Evolutionary conservation across 2,797 vertebrate genomes (phyloP).

Genomic region (Mormyrops attenuatus): DNA sequence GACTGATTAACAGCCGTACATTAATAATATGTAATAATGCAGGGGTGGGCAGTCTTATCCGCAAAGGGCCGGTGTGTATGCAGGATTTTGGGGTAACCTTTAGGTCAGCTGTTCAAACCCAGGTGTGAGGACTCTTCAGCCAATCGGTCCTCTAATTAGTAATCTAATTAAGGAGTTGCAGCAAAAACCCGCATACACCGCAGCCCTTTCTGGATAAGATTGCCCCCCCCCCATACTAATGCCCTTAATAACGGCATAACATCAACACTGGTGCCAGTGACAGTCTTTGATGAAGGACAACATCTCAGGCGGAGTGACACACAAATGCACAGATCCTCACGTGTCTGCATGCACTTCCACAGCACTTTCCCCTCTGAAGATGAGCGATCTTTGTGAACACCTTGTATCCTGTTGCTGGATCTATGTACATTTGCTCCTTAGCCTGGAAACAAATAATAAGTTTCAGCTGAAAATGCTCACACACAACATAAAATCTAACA

Average conservation of each 20-base stretch:
- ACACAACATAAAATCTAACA: constrained; percentile 2
- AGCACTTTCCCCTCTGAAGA: constrained; percentile 68
- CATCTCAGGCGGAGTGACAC: background rate
- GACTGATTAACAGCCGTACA: background rate
- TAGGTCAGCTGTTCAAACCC: too few species aligned
- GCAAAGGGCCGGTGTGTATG: too few species aligned
- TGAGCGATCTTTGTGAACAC: constrained; percentile 69
- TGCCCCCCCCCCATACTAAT: background rate
- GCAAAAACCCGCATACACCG: too few species aligned
- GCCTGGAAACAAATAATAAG: constrained; percentile 52
- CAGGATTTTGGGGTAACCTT: too few species aligned
- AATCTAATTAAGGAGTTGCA: too few species aligned
- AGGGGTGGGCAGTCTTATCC: too few species aligned
- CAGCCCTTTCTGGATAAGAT: too few species aligned
- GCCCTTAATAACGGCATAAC: background rate
- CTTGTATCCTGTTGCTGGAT: constrained; percentile 64
- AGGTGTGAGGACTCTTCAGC: too few species aligned
- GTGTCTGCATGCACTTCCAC: constrained; percentile 71
- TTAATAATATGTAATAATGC: background rate
- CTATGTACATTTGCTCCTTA: constrained; percentile 66
- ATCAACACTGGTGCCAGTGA: background rate
- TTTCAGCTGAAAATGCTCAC: constrained; percentile 5
- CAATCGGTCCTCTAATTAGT: too few species aligned
- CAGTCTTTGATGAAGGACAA: background rate
- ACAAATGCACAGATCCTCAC: constrained; percentile 56